Conservation (phyloP, 2,113 vertebrate genomes). For the Phalacrocorax pelagicus region DNA sequence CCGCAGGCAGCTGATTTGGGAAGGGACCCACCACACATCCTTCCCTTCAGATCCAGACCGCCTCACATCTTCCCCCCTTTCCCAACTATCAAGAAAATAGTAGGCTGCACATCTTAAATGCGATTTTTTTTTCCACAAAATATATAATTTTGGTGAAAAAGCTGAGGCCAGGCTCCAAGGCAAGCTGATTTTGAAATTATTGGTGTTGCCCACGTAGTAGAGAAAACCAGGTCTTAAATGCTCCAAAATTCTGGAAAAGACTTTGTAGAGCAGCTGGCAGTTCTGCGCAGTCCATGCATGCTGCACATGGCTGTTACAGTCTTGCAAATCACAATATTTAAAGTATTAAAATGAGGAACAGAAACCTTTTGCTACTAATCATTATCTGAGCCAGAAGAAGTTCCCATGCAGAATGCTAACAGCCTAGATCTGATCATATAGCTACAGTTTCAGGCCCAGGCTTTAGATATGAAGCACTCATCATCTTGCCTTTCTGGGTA, state of each 20-base stretch:
- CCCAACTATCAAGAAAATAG: accelerated
- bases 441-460: background rate
- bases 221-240: background rate
- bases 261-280: background rate
- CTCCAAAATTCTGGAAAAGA: background rate
- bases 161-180: accelerated
- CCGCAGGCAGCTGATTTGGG: accelerated
- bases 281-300: accelerated
- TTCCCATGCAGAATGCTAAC: background rate
- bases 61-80: accelerated
- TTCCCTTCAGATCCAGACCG: accelerated
- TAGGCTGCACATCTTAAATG: background rate
- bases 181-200: background rate
- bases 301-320: background rate
- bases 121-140: too few relatives aligned
- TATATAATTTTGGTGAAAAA: background rate
- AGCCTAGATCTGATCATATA: background rate
- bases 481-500: background rate
- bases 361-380: background rate
- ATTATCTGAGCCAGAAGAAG: too few relatives aligned
- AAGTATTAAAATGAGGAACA: background rate
- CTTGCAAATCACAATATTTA: background rate
- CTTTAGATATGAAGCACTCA: background rate
- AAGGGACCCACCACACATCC: accelerated
- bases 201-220: accelerated